These are phyloP conservation scores for Halocaridina rubra DNA, from an alignment of 2,888 invertebrate species.

Conservation along the genomic window DNA sequence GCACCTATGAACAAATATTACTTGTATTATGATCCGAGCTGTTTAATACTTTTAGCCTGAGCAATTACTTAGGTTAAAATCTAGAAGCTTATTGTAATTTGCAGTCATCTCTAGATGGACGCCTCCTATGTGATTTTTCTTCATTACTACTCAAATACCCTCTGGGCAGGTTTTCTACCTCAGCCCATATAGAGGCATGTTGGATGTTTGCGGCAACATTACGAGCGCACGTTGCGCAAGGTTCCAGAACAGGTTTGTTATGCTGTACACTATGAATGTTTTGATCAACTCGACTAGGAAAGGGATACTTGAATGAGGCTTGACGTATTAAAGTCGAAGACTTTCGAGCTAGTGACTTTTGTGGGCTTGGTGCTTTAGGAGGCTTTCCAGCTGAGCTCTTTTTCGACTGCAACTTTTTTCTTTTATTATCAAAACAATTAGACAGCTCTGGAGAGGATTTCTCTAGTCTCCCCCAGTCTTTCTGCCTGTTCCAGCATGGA, in stretches of 20 bases:
- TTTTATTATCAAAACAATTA: not conserved
- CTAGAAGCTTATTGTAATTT: constrained; percentile 58
- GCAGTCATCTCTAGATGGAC: constrained; percentile 57
- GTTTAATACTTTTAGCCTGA: too few species aligned
- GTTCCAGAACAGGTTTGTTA: constrained; percentile 57
- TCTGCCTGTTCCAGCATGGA: not conserved
- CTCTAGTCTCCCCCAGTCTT: not conserved
- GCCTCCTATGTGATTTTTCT: constrained; percentile 33
- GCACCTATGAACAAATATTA: too few species aligned
- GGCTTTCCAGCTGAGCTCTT: constrained; percentile 38
- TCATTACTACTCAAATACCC: constrained; percentile 41
- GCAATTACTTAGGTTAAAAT: too few species aligned
- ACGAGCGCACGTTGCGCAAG: constrained; percentile 55
- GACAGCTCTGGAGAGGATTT: not conserved
- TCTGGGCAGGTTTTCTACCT: constrained; percentile 36
- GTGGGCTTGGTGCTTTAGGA: constrained; percentile 33
- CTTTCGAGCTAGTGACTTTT: constrained; percentile 39
- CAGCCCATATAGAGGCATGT: constrained; percentile 58
- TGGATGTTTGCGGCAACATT: constrained; percentile 62
- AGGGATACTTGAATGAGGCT: constrained; percentile 41
- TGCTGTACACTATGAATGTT: constrained; percentile 16
- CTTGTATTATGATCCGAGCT: too few species aligned
- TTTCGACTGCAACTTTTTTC: not conserved
- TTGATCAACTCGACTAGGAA: constrained; percentile 1
- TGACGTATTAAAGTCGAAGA: constrained; percentile 33